Base-by-base conservation (phyloP, 2,888 invertebrate species). In the Ornithoptera alexandrae region DNA sequence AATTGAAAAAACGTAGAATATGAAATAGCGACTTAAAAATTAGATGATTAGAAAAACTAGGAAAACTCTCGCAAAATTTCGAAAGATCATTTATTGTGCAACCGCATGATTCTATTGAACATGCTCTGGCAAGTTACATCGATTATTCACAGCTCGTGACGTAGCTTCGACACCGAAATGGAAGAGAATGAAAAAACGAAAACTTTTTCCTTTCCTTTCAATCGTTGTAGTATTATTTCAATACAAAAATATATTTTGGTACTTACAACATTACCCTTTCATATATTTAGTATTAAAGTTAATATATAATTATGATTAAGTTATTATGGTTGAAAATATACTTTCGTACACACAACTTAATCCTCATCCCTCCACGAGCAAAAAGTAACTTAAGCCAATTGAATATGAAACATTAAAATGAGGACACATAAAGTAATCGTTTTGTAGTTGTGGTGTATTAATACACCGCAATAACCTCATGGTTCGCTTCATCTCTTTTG, bases 91-190 rank as follows among this genome's bases (percentile, higher is more conserved):
- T 53, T 53, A 53, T 53, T 53, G 53, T 53, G n/a, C 4, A n/a
- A n/a, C 53, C n/a, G 18, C 53, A 53, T 53, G 53, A n/a, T 53
- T 53, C 53, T 53, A 53, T n/a, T n/a, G 53, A 53, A 53, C 53
- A 53, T n/a, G n/a, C 53, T 53, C 53, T 53, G 53, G 53, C 53
- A 53, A 53, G 53, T 53, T 53, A 53, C 53, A 53, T 53, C 53
- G 53, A 53, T 53, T 53, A 53, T 53, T 53, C 53, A 53, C 53
- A 53, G 53, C 53, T 53, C 53, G 53, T 18, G 53, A 53, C 53
- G 53, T n/a, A 53, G n/a, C 53, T n/a, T n/a, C 53, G n/a, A 53
- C 53, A n/a, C n/a, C 8, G n/a, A 53, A 53, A 53, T n/a, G n/a
- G 53, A 53, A n/a, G 6, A n/a, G 53, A 53, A n/a, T 53, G n/a